Percentiles rank a stretch among this genome's conserved stretches.
These are phyloP conservation scores for Myiotriccus ornatus DNA, from an alignment of 2,797 vertebrate genomes.

Conservation along the genomic window DNA sequence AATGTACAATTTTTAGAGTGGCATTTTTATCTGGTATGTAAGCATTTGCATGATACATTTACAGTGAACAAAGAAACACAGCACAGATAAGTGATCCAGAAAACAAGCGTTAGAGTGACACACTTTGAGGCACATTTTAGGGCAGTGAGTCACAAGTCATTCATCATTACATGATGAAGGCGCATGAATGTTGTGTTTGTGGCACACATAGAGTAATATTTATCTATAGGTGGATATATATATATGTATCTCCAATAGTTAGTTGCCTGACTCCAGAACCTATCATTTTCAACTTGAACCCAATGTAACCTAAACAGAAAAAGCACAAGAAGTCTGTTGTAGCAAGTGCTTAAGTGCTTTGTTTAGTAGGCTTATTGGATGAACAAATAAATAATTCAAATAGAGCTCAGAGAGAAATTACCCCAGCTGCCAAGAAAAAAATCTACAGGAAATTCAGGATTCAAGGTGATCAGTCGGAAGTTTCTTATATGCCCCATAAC, in stretches of 20 bases:
- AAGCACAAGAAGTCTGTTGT: not conserved
- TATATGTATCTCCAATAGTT: not conserved
- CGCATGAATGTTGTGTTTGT: fast-evolving
- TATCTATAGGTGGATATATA: not conserved
- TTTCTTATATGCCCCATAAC: not conserved
- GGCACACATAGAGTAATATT: not conserved
- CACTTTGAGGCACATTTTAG: not conserved
- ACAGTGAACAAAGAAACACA: not conserved
- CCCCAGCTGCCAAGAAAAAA: constrained; percentile 30
- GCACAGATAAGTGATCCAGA: not conserved
- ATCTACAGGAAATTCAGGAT: not conserved
- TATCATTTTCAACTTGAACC: not conserved
- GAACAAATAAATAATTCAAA: constrained; percentile 63
- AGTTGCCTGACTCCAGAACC: not conserved
- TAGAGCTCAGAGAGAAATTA: not conserved
- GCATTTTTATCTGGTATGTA: not conserved
- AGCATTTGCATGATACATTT: not conserved
- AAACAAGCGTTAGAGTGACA: not conserved
- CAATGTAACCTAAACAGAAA: not conserved
- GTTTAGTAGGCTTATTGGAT: constrained; percentile 43
- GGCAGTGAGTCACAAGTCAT: not conserved
- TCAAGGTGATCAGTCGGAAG: not conserved
- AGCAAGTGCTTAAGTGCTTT: constrained; percentile 33
- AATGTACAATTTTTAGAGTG: not conserved
- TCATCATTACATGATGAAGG: not conserved